These are phyloP conservation scores for Nebria salina DNA, from an alignment of 2,888 invertebrate genomes.

Conservation along the genomic window DNA sequence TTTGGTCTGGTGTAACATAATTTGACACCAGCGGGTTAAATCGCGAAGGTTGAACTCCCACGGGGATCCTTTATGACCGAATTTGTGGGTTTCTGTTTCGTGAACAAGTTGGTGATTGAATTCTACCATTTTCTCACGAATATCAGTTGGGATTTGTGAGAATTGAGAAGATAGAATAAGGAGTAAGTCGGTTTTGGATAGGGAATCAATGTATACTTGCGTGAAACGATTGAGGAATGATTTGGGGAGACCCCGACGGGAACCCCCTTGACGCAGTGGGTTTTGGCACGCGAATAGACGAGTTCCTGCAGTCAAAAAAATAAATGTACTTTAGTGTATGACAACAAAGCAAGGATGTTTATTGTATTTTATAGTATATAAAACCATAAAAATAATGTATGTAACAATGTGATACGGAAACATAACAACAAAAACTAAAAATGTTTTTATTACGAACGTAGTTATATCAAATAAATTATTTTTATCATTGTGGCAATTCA, in stretches of 20 bases:
- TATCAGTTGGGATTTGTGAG: conserved; percentile 67
- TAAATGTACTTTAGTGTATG: not conserved
- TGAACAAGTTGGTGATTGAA: conserved; percentile 78
- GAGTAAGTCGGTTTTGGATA: conserved; percentile 72
- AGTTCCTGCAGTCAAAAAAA: conserved; percentile 66
- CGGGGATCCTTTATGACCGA: conserved; percentile 87
- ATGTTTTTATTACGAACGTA: no score
- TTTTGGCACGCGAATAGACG: conserved; percentile 98
- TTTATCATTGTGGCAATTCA: no score
- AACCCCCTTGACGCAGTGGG: conserved; percentile 95
- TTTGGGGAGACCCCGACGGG: conserved; percentile 92
- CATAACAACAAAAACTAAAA: no score
- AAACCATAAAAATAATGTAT: conserved; percentile 1
- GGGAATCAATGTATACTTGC: conserved; percentile 78
- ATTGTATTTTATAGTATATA: not conserved
- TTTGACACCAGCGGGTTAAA: conserved; percentile 91
- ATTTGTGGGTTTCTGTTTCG: conserved; percentile 73
- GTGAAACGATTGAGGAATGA: conserved; percentile 98
- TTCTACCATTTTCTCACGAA: conserved; percentile 76
- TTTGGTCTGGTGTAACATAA: conserved; percentile 65
- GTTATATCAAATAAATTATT: no score
- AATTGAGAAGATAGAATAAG: conserved; percentile 76
- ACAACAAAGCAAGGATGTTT: not conserved
- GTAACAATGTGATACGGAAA: not conserved
- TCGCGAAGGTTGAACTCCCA: conserved; percentile 99